Evolutionary conservation across 2,888 invertebrate species (phyloP).

Genomic region (Pheosia tremula): DNA sequence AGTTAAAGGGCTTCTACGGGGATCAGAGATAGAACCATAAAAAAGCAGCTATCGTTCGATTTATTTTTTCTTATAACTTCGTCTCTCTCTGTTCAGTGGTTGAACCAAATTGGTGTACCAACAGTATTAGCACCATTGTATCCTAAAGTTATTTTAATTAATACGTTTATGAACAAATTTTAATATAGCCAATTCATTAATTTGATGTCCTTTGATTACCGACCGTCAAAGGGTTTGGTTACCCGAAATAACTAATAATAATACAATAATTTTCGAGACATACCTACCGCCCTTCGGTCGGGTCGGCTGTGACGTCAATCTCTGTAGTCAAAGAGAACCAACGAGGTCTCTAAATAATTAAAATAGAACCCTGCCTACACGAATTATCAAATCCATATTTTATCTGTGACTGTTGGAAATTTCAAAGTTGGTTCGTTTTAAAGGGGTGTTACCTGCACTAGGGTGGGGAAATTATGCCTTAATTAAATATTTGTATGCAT

Average conservation of each 20-base stretch:
- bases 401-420: slow-evolving; percentile 28
- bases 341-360: slow-evolving; percentile 33
- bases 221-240: slow-evolving; percentile 17
- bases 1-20: too few relatives aligned
- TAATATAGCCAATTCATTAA: slow-evolving; percentile 22
- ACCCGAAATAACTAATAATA: slow-evolving; percentile 30
- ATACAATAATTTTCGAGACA: slow-evolving; percentile 29
- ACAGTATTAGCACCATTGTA: background rate
- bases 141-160: background rate
- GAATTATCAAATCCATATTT: slow-evolving; percentile 39
- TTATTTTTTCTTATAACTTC: too few relatives aligned
- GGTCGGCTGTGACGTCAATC: slow-evolving; percentile 17
- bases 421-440: slow-evolving; percentile 16
- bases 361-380: slow-evolving; percentile 18
- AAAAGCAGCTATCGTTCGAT: too few relatives aligned
- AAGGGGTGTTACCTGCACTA: too few relatives aligned
- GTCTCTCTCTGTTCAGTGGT: too few relatives aligned
- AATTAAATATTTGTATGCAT: too few relatives aligned
- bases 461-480: too few relatives aligned
- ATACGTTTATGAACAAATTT: slow-evolving; percentile 1
- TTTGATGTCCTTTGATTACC: slow-evolving; percentile 19
- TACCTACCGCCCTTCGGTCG: slow-evolving; percentile 5
- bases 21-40: too few relatives aligned
- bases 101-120: too few relatives aligned
- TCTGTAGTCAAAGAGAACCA: slow-evolving; percentile 29